These are phyloP conservation scores for Brienomyrus brachyistius DNA, from an alignment of 2,113 vertebrate species.

Conservation along the genomic window DNA sequence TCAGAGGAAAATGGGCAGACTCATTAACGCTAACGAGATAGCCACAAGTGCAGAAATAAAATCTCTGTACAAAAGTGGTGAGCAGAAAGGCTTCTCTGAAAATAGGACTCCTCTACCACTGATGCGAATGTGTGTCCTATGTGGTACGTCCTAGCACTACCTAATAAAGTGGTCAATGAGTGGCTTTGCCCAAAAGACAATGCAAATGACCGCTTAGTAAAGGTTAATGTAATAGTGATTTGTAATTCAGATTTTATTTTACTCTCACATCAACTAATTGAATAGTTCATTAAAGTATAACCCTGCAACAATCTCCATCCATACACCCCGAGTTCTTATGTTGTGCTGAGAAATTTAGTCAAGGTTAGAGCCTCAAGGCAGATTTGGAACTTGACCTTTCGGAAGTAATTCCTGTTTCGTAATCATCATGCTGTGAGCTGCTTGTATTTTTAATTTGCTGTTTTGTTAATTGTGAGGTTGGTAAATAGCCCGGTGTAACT, in stretches of 20 bases:
- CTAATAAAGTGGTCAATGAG: not conserved
- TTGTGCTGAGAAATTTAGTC: not conserved
- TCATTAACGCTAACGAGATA: not conserved
- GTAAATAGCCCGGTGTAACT: not conserved
- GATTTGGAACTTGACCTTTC: not conserved
- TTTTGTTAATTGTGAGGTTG: not conserved
- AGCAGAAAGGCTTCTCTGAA: not conserved
- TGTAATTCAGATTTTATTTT: not conserved
- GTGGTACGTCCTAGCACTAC: not conserved
- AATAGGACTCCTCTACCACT: not conserved
- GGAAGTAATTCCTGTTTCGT: not conserved
- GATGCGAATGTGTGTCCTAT: not conserved
- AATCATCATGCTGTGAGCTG: constrained; percentile 2
- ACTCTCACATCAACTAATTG: not conserved
- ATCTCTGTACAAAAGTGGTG: not conserved
- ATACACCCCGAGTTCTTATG: not conserved
- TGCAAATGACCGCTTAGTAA: not conserved
- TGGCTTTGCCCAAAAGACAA: not conserved
- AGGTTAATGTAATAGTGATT: not conserved
- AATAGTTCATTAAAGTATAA: not conserved
- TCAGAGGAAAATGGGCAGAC: not conserved
- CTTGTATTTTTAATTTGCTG: not conserved
- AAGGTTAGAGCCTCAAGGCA: not conserved
- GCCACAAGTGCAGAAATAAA: not conserved
- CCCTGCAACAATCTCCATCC: not conserved